A percentile compares a stretch with the other conserved stretches of the same genome.
These are phyloP conservation scores for Ligdia adustata DNA, from an alignment of 2,888 invertebrate genomes.

Conservation along the genomic window DNA sequence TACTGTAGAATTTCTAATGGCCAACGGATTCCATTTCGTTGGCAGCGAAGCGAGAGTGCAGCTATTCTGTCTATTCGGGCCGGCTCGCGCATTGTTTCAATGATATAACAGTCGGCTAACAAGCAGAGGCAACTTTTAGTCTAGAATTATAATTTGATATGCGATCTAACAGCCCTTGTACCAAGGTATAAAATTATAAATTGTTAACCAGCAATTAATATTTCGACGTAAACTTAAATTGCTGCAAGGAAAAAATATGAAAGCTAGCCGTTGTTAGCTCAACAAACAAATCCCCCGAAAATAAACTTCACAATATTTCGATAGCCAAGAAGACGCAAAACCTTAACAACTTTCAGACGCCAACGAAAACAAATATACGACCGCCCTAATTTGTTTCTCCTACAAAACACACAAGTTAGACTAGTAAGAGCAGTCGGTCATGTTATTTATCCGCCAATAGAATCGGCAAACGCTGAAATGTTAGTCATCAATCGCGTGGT, in stretches of 20 bases:
- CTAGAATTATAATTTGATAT: constrained; percentile 24
- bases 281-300: no score
- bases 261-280: no score
- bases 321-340: no score
- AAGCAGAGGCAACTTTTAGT: constrained; percentile 29
- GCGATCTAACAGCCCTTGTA: no score
- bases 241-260: no score
- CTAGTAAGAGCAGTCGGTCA: constrained; percentile 11
- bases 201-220: no score
- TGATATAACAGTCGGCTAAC: constrained; percentile 46
- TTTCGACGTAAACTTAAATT: no score
- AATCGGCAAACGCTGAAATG: constrained; percentile 37
- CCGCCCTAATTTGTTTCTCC: constrained; percentile 8
- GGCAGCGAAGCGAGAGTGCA: constrained; percentile 75
- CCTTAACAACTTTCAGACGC: not conserved
- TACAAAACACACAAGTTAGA: constrained; percentile 15
- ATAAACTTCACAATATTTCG: no score
- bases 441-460: constrained; percentile 36
- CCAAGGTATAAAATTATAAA: no score
- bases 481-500: constrained; percentile 41
- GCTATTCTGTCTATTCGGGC: constrained; percentile 71
- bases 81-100: constrained; percentile 61
- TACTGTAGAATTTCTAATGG: constrained; percentile 77
- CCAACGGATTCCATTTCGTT: constrained; percentile 79
- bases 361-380: not conserved